Evolutionary conservation across 1,140 invertebrate species (phyloP), one percentile per base, ranked within the genome.

Genomic region (roundworm (Caenorhabditis elegans)): DNA sequence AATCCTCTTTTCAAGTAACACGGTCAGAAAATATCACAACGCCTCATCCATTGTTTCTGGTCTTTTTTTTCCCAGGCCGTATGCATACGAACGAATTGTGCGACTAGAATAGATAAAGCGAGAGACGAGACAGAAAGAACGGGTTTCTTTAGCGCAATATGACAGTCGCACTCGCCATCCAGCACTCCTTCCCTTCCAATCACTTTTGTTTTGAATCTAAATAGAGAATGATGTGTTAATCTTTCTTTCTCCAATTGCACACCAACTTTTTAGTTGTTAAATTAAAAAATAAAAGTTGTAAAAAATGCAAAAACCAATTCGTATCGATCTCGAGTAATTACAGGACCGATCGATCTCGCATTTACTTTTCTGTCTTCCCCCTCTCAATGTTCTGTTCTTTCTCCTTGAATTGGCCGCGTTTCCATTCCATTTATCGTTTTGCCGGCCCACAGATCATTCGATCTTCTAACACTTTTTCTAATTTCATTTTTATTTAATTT

Each of bases 51-150:
- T n/a, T n/a, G n/a, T n/a, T n/a, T n/a, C n/a, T n/a, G n/a, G n/a
- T n/a, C n/a, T n/a, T n/a, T n/a, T n/a, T n/a, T n/a, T n/a, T n/a
- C n/a, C n/a, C n/a, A n/a, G 53, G 34, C 53, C 17, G 53, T 60
- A 60, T 31, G 53, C 11, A 60, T 60, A 34, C 34, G 60, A 70
- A 70, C 60, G 15, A 43, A 36, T 22, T 43, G 34, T 3, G 26
- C 28, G 53, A 60, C 53, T 60, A 70, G 60, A 70, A 70, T 70
- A 70, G 60, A 70, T 70, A 70, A 43, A 70, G 34, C 34, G 34
- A 70, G 34, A 70, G 34, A 70, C 60, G 34, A 26, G 34, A 70
- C 19, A 43, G 39, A 5, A 70, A 70, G 22, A 70, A 70, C 60
- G 60, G 60, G 60, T 70, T 70, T 70, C 19, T 10, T 39, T 13